Evolutionary conservation across 2,797 vertebrate species (phyloP), one percentile per base, ranked within the genome.

Genomic region (Eulemur mongoz): DNA sequence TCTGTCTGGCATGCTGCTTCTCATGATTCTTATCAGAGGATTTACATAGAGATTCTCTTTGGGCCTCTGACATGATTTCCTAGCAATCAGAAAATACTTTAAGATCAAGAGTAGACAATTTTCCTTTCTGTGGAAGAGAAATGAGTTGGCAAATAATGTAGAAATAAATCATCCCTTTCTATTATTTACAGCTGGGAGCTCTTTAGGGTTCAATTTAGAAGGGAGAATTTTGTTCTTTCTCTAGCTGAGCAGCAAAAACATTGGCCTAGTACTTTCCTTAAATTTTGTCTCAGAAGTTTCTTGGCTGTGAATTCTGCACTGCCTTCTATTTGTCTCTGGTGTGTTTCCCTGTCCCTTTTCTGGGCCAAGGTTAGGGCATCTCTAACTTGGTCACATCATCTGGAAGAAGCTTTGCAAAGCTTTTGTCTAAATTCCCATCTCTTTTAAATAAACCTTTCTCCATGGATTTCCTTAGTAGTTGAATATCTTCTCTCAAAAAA

Each of bases 41-140:
- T 89, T 79, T 85, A 54, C 12, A 9, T 32, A 25, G 70, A 86
- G 30, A 81, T 63, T 88, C 27, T 96, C 40, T 50, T 78, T 75
- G 54, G 45, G 57, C 50, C 78, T 85, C 57, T 83, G 40, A 70
- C 45, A 10, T 61, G 75, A 80, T 76, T 95, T 97, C 63, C 50
- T 17, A 94, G 85, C 78, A 94, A 85, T 92, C 78, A 67, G 38
- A 97, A 85, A 89, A 81, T 85, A 54, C 38, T 94, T 85, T 43
- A 82, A 93, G 86, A 92, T 83, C 76, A 95, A 96, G 59, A 83
- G 48, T 79, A 92, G 81, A 63, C 63, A 82, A 48, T 89, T 96
- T 96, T 91, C 35, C 67, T 96, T 96, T 91, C 75, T 59, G 57
- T 90, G 22, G 40, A 94, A 95, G 92, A 97, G 84, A 97, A 96